phyloP scores from a whole-genome alignment of 2,113 vertebrate species.

The Platichthys stellatus region DNA sequence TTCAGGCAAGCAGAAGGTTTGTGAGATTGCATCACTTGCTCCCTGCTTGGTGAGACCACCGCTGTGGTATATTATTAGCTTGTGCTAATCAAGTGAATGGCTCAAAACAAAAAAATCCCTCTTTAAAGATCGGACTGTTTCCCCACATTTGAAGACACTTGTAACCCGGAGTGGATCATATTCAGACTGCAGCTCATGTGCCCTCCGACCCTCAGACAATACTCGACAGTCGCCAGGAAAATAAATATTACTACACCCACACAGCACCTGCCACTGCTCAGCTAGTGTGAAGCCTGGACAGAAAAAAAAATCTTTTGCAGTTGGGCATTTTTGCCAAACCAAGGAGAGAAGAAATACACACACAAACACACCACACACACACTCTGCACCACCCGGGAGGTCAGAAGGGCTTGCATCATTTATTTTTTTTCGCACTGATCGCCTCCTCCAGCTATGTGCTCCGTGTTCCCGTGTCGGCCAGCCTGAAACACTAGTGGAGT shows the following conservation, averaged over 20 bases:
- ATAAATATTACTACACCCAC: constrained; percentile 34
- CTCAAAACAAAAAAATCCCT: constrained; percentile 13
- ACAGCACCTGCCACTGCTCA: constrained; percentile 52
- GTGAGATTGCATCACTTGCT: constrained; percentile 42
- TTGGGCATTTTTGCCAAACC: constrained; percentile 38
- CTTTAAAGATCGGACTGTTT: constrained; percentile 22
- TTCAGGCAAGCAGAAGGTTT: constrained; percentile 19
- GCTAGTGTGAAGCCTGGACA: constrained; percentile 40
- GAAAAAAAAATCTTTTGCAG: constrained; percentile 29
- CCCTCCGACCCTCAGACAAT: constrained; percentile 30
- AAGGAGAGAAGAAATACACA: constrained; percentile 32
- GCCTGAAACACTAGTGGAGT: constrained; percentile 26
- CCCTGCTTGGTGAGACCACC: constrained; percentile 19
- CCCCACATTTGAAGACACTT: constrained; percentile 14
- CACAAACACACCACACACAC: not conserved
- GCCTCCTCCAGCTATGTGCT: constrained; percentile 57
- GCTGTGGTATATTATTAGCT: constrained; percentile 28
- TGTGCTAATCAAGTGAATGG: constrained; percentile 40
- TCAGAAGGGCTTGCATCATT: constrained; percentile 55
- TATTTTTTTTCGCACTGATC: constrained; percentile 39
- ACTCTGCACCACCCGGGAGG: constrained; percentile 38
- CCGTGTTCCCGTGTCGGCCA: constrained; percentile 50
- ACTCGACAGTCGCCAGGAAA: constrained; percentile 6
- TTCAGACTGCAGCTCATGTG: constrained; percentile 29
- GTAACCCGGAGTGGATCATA: constrained; percentile 44